Evolutionary conservation across 2,113 vertebrate species (phyloP), one percentile per base, ranked within the genome.

Genomic region (Pimephales promelas): DNA sequence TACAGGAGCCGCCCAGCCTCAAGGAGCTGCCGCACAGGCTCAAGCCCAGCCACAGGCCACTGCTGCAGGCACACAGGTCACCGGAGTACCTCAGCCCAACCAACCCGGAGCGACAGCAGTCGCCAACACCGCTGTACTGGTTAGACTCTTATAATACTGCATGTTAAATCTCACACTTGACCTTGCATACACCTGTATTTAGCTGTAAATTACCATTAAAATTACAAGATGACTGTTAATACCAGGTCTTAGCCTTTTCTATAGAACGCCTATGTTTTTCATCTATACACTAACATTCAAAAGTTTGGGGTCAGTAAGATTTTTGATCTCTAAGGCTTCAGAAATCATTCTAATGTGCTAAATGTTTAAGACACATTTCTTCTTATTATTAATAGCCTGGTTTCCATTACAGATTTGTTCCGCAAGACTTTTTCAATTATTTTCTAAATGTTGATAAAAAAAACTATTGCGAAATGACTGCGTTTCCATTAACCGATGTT

Each of bases 81-180:
- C 85, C 91, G 94, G 93, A 1, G 95, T 96, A 77, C 93, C 94
- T 6, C 96, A 96, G 90, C 92, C 95, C 0, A 92, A 95, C 0
- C 92, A 95, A 5, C 86, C 95, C 0, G 94, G 95, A 18, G 93
- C 95, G 10, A 90, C 95, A 7, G 92, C 96, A 1, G 95, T 97
- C 86, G 94, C 97, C 83, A 97, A 95, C 75, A 95, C 96, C 0
- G 95, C 97, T 9, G 96, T 97, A 75, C 90, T 99, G 96, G 97
- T 99, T 90, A 97, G 96, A 81, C 22, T n/a, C n/a, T 14, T 52
- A 14, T 52, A 49, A 45, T 26, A 52, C 72, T 52, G 72, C n/a
- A 49, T 73, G 13, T 36, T 34, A 26, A 43, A 14, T 26, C 10
- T 47, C 43, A 47, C 70, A 49, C n/a, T 47, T 13, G 40, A 73